Conservation (phyloP, 2,797 vertebrate genomes). For the Delichon dasypus region DNA sequence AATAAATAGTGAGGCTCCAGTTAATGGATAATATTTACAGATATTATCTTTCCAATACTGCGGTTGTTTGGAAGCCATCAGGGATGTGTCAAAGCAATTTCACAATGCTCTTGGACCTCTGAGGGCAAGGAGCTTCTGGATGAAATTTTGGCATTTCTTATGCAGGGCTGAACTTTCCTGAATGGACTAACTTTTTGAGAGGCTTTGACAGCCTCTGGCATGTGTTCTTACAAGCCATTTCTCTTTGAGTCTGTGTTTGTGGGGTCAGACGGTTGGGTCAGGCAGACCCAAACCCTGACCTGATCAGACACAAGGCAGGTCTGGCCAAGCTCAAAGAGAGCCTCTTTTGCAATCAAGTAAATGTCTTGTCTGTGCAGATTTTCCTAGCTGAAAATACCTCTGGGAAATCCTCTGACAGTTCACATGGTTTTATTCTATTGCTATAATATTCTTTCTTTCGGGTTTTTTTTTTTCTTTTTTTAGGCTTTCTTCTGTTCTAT, state of each 20-base stretch:
- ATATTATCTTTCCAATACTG: not conserved
- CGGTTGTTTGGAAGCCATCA: not conserved
- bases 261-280: not conserved
- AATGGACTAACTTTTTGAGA: not conserved
- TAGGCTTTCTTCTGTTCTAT: not conserved
- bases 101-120: not conserved
- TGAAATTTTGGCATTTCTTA: not conserved
- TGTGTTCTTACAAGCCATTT: not conserved
- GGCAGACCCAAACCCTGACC: not conserved
- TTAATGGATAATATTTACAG: constrained; percentile 36
- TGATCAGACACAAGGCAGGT: not conserved
- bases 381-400: not conserved
- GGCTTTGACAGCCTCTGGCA: not conserved
- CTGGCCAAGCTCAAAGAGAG: not conserved
- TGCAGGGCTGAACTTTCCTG: not conserved
- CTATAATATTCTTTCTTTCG: not conserved
- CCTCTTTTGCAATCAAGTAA: not conserved
- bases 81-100: not conserved
- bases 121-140: not conserved
- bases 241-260: not conserved
- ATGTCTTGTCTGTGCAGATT: not conserved
- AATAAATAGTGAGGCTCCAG: not conserved
- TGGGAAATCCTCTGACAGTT: not conserved
- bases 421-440: not conserved
- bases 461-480: rapidly evolving